Percentiles rank a stretch among this genome's conserved stretches.
Conservation (phyloP, 1,140 invertebrate genomes). For the Halotydeus destructor region DNA sequence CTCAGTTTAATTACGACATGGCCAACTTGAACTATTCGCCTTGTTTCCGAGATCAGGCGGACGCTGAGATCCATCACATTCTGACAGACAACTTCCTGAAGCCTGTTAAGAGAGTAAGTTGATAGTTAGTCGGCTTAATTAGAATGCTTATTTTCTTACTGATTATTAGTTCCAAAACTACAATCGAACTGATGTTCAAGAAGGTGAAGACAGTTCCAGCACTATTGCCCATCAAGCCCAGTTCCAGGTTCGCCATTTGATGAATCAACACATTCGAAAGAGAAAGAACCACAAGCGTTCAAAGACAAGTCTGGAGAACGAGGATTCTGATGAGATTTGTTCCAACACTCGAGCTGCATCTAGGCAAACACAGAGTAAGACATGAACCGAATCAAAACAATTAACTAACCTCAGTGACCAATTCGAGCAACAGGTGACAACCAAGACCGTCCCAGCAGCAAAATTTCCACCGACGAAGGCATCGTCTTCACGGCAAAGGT, state of each 20-base stretch:
- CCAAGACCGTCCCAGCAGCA: constrained; percentile 16
- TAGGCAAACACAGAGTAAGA: not conserved
- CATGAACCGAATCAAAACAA: not conserved
- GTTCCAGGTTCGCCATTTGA: constrained; percentile 64
- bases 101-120: constrained; percentile 57
- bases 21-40: constrained; percentile 79
- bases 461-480: constrained; percentile 55
- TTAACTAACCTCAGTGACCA: not conserved
- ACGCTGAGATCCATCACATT: constrained; percentile 77
- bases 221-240: constrained; percentile 74
- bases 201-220: constrained; percentile 47
- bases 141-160: constrained; percentile 1
- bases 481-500: constrained; percentile 64
- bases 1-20: constrained; percentile 70
- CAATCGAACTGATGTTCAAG: constrained; percentile 68
- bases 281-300: constrained; percentile 40
- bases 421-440: not conserved
- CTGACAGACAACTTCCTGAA: constrained; percentile 71
- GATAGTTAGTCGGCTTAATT: constrained; percentile 4
- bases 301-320: constrained; percentile 33
- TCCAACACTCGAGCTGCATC: not conserved
- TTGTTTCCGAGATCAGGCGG: constrained; percentile 67
- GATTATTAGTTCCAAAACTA: constrained; percentile 64
- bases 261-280: constrained; percentile 53
- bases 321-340: not conserved